Evolutionary conservation across 1,140 invertebrate species (phyloP), one percentile per base, ranked within the genome.

Genomic region (Lepidotrigona ventralis): DNA sequence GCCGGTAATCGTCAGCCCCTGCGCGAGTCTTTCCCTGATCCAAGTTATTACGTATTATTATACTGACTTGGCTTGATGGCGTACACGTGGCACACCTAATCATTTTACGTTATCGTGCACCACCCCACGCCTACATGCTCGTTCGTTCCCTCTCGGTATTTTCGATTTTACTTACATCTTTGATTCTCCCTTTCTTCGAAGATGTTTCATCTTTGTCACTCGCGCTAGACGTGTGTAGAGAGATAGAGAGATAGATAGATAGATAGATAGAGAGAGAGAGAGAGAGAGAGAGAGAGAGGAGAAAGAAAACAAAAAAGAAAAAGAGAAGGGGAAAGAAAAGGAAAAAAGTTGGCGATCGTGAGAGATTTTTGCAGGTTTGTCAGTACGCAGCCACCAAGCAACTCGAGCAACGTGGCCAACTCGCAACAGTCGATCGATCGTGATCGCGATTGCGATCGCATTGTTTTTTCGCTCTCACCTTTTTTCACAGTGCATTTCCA

Each of bases 281-380:
- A 39, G 39, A 39, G 39, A 39, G 33, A 39, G 6, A 39, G 1
- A 33, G 33, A 33, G 33, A 33, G 39, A 46, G 2, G 33, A 8
- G 8, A 46, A 39, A 39, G 0, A 5, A 0, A 23, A 3, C 46
- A 5, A 8, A 4, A 12, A 17, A 15, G 15, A 23, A 71, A 23
- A 21, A 39, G 6, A 46, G 39, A 8, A 46, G 6, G 39, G 39
- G 0, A 46, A 39, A 39, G 6, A 39, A 0, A 23, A 3, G 46
- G 12, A 8, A 1, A 12, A 23, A 71, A 23, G 26, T 58, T 58
- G 73, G n/a, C 53, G 80, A 75, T 81, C 72, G 80, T 23, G 33
- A 14, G 12, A 63, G 70, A 80, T 60, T 80, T 80, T 80, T 80
- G 9, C 79, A 80, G 79, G 70, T 39, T 33, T 33, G 33, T 14